Base-by-base conservation (phyloP, 2,888 invertebrate species). In the Tiliacea citrago region DNA sequence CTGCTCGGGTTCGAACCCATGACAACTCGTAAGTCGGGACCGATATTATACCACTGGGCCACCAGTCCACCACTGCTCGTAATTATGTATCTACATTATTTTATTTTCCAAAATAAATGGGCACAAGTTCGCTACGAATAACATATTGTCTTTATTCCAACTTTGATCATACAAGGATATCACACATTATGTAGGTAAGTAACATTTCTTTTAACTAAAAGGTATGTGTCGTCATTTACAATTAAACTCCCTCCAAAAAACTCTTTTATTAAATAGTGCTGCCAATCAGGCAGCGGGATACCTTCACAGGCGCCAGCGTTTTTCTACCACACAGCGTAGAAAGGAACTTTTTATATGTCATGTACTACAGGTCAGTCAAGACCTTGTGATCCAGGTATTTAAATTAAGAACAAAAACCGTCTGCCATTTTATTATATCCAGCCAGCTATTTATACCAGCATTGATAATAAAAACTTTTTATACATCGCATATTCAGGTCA, bases 401-500 rank as follows among this genome's bases (percentile, higher is more conserved):
- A 73, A 42, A 79, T 57, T 80, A 74, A 47, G 45, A 68, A 63
- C 39, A 24, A 57, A 53, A 45, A 47, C 51, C 16, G 24, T 57
- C 63, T 7, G 7, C 67, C 42, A 68, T 73, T 61, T 82, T 82
- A 24, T 72, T 49, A 55, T 76, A 63, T 61, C 53, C 69, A 73
- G 73, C 63, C 58, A 80, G 76, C 24, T 51, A 62, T 74, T 72
- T 66, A 72, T 55, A 55, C n/a, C 18, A 57, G 53, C 45, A 73
- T 62, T 71, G 51, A 69, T 75, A 86, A 79, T 86, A 86, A 82
- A 66, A 84, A 67, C 58, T 49, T 79, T 86, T 75, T 68, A 84
- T 39, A 29, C 29, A 66, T 42, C 42, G n/a, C 53, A 70, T 66
- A 73, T 73, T 81, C n/a, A 42, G 58, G 80, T 73, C 76, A 71